Percentiles rank a stretch among this genome's conserved stretches.
Conservation (phyloP, 2,113 vertebrate species). For the Bos indicus region DNA sequence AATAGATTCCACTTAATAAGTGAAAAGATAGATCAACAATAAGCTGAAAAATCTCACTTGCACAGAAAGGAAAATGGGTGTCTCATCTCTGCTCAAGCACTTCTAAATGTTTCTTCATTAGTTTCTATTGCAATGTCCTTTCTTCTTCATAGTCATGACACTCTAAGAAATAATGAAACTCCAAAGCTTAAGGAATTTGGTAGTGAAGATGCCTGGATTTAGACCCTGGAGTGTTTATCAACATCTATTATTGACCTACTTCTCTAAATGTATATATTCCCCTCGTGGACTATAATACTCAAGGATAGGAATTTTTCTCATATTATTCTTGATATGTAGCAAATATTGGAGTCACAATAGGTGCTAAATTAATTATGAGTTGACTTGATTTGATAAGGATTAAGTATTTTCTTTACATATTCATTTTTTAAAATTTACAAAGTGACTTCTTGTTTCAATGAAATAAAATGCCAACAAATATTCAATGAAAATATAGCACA, state of each 20-base stretch:
- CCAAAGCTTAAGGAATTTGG: not conserved
- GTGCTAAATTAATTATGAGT: not conserved
- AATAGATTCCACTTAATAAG: not conserved
- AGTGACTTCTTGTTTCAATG: not conserved
- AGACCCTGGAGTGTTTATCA: not conserved
- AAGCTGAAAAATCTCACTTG: not conserved
- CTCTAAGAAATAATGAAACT: not conserved
- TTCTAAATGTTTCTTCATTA: not conserved
- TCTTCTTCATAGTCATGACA: not conserved
- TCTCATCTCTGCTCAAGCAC: not conserved
- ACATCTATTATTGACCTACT: not conserved
- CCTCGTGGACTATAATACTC: not conserved
- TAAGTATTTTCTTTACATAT: not conserved
- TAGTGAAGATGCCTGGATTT: not conserved
- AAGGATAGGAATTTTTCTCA: not conserved
- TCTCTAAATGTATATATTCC: not conserved
- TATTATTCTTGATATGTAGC: not conserved
- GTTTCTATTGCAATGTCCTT: not conserved
- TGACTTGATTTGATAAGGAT: not conserved
- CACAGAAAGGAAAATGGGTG: not conserved
- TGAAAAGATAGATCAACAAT: not conserved
- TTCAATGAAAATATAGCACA: not conserved
- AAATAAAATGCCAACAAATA: not conserved
- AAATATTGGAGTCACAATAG: not conserved
- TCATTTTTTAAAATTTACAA: not conserved